Base-by-base conservation (phyloP, 2,888 invertebrate species). In the Cyclophora punctaria region DNA sequence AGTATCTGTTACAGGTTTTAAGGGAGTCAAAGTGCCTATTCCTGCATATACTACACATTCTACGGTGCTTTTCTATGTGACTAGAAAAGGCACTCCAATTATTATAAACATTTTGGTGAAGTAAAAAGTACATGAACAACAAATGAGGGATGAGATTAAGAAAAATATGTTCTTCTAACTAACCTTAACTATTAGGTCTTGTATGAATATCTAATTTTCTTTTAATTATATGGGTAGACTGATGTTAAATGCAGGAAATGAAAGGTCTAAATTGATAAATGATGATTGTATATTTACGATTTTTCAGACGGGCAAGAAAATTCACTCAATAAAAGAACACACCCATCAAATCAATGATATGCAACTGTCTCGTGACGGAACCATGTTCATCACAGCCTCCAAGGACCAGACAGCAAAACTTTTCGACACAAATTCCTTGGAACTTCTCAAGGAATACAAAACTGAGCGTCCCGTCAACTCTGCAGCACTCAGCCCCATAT, bases 391-490 rank as follows among this genome's bases (percentile, higher is more conserved):
- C 41, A 97, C 99, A 0, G 98, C 99, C 2, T 98, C 98, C 0
- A 98, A 97, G 73, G 99, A 99, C 81, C 93, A 95, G 66, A 97
- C 98, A 0, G 96, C 99, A 0, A 98, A 98, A 82, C 87, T 99
- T 5, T 98, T 97, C 77, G 98, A 99, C 78, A 93, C 95, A 0
- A 94, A 94, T 58, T 93, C 95, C 7, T 84, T 99, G 52, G 92
- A 96, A 78, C 91, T 94, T 44, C 83, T 98, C 57, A 99, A 99
- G 79, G 96, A 96, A 4, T 99, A 98, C 88, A 98, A 97, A 87
- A 99, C 99, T 0, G 99, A 99, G 74, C 91, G 99, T 59, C 99
- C 98, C 0, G 97, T 99, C 0, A 99, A 99, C 81, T 99, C 99
- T 0, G 99, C 99, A 0, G 95, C 98, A 2, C 94, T 99, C 57